Evolutionary conservation across 1,140 invertebrate species (phyloP).

Genomic region (Papilio glaucus): DNA sequence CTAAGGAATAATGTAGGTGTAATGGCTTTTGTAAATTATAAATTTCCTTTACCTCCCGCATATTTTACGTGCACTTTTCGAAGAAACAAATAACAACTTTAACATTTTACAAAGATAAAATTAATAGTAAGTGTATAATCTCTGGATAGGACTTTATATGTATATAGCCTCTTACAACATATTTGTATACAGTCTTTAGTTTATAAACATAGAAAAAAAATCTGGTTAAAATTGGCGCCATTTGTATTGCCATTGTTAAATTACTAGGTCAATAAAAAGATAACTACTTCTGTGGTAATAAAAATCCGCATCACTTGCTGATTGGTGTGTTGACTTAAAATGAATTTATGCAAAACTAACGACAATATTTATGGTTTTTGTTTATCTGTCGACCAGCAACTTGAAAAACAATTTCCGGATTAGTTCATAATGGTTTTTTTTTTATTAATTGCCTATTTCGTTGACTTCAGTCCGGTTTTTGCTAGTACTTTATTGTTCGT

Average conservation of each 20-base stretch:
- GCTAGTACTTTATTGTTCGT: not conserved
- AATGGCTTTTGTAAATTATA: conserved; percentile 36
- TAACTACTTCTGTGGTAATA: not conserved
- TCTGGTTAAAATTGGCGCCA: no score
- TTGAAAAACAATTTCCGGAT: conserved; percentile 7
- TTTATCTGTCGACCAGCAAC: not conserved
- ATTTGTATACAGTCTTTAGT: no score
- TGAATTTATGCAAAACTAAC: not conserved
- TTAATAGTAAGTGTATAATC: no score
- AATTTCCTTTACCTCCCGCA: conserved; percentile 26
- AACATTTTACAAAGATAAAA: not conserved
- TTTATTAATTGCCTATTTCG: not conserved
- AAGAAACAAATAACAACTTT: not conserved
- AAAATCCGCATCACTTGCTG: not conserved
- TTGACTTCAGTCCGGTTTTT: not conserved
- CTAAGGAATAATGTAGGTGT: conserved; percentile 18
- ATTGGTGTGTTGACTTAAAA: not conserved
- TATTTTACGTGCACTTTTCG: not conserved
- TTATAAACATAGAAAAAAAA: no score
- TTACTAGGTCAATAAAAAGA: no score
- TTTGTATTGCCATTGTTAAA: no score
- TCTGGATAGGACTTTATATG: no score
- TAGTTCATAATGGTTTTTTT: conserved; percentile 6
- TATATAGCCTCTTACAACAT: no score
- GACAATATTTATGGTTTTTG: not conserved